Base-by-base conservation (phyloP, 1,140 invertebrate species). In the Varroa destructor region DNA sequence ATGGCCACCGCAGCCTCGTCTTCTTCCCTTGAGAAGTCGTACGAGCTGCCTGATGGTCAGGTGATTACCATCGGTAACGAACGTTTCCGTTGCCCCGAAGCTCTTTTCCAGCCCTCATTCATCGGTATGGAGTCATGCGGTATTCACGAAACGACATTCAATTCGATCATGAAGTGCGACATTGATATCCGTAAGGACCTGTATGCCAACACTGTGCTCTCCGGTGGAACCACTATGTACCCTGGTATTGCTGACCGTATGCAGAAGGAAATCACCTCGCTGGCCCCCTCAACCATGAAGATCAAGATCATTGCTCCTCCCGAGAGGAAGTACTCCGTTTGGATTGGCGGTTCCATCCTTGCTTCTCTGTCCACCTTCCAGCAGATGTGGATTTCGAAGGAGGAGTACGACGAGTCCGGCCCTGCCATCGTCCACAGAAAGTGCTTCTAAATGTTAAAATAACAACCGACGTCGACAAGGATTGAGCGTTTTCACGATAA, bases 81-180 rank as follows among this genome's bases (percentile, higher is more conserved):
- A 72, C 86, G 93, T 79, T 97, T 97, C 91, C 88, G 93, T 83
- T 96, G 91, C 83, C 93, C 93, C 55, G 93, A 96, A 80, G 91
- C 93, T 75, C 85, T 97, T 73, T 96, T 97, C 90, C 92, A 95
- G 82, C 91, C 93, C 74, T 90, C 89, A 71, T 94, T 93, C 88
- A 81, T 93, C 82, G 81, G 81, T 74, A 89, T 90, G 88, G 88
- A 90, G 82, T 87, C 87, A 74, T 86, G 85, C 77, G 88, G 88
- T 75, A 88, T 89, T 78, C 88, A 90, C 76, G 88, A 89, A 79
- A 89, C 89, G 76, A 86, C 87, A 72, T 91, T 88, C 86, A 90
- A 90, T 82, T 89, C 88, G 75, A 91, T 91, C 84, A 89, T 90
- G 88, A 90, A 89, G 83, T 90, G 88, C 81, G 87, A 88, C 78